Evolutionary conservation across 2,888 invertebrate species (phyloP), one percentile per base, ranked within the genome.

Genomic region (Torymus auratus): DNA sequence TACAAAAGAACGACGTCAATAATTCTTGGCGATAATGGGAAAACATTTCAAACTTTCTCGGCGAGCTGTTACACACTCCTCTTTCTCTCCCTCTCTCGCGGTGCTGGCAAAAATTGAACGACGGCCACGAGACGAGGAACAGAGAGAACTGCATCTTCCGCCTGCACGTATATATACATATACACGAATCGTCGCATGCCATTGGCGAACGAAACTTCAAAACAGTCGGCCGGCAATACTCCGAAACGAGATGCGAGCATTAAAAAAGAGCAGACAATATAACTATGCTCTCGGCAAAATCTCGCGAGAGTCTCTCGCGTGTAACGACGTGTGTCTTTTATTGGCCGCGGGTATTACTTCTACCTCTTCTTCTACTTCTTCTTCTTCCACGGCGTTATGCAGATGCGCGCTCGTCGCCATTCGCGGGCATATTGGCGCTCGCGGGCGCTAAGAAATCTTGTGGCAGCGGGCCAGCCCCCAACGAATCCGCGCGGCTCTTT

Each of bases 341-440:
- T 90, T 88, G 87, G 87, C 85, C 83, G 84, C 84, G 84, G 84
- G 85, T 85, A 86, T 86, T 85, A 87, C 87, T 86, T 85, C 7
- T 41, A 7, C 41, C 41, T 41, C 41, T 7, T 41, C 41, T 41
- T 41, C 41, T 28, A 5, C 28, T 41, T 28, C 28, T 28, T 41
- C 86, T 78, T 74, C 23, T 70, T 64, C 72, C 23, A 62, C 50
- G 87, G 52, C 64, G 88, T 90, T 89, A 89, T 88, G 88, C 86
- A 87, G 87, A 90, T 88, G 86, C 17, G 84, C 3, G 28, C 2
- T 2, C 28, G 28, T 28, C 28, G 73, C 67, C 77, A 72, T 81
- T 78, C 85, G 86, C 85, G 86, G 41, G 88, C 90, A 90, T 90
- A 90, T 90, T 90, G 90, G 90, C 89, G 90, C 87, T 81, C 83